phyloP scores from a whole-genome alignment of 2,797 vertebrate species.

The Liasis olivaceus region DNA sequence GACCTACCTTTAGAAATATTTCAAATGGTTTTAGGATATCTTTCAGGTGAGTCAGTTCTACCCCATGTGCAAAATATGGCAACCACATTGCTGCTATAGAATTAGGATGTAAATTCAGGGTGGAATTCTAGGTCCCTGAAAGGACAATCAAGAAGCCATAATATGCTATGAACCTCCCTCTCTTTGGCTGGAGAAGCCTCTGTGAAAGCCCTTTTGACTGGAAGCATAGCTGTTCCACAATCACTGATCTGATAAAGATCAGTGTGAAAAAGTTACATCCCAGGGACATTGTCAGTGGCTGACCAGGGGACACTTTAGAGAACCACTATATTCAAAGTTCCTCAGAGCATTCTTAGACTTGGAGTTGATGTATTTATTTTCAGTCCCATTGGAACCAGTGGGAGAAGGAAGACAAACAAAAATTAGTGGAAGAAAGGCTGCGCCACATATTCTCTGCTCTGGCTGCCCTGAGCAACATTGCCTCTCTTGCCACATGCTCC shows the following conservation, averaged over 20 bases:
- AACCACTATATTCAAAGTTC: neutral
- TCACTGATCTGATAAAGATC: neutral
- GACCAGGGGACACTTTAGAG: neutral
- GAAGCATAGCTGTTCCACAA: neutral
- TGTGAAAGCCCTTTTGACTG: neutral
- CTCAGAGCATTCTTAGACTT: neutral
- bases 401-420: neutral
- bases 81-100: neutral
- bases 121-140: neutral
- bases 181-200: neutral
- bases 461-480: neutral
- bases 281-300: neutral
- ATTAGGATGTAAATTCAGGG: neutral
- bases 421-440: neutral
- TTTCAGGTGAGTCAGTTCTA: constrained; percentile 71
- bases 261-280: neutral
- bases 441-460: neutral
- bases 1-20: constrained; percentile 76
- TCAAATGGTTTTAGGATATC: constrained; percentile 72
- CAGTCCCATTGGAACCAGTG: neutral
- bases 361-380: neutral
- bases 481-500: neutral
- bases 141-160: neutral
- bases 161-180: no score
- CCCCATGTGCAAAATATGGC: neutral